Percentiles rank a stretch among this genome's conserved stretches.
Conservation (phyloP, 2,797 vertebrate species). For the Uromys caudimaculatus region DNA sequence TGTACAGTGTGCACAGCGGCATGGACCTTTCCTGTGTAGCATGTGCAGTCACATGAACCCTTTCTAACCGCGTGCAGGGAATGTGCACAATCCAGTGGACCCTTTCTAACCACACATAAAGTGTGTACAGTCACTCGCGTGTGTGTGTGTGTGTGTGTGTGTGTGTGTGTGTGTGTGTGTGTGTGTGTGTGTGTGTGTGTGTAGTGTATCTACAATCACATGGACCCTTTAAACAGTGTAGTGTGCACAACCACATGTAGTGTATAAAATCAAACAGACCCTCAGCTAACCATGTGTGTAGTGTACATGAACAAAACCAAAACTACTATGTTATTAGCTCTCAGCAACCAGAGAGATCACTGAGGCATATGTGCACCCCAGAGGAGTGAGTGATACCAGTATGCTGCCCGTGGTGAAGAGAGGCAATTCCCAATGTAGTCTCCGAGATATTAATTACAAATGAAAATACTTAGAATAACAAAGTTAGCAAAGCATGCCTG, state of each 20-base stretch:
- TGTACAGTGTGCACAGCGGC: neutral
- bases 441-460: neutral
- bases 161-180: neutral
- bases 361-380: neutral
- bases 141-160: neutral
- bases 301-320: neutral
- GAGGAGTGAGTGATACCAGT: fast-evolving
- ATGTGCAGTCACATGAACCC: neutral
- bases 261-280: neutral
- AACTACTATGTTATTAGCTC: neutral
- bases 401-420: neutral
- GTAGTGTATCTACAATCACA: neutral
- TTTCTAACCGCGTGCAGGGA: neutral
- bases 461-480: neutral
- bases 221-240: neutral
- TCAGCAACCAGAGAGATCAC: neutral
- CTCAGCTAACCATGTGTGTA: neutral
- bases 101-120: neutral
- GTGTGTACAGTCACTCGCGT: neutral
- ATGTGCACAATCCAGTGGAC: neutral
- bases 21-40: neutral
- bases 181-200: neutral
- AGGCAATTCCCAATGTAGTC: neutral
- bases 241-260: neutral
- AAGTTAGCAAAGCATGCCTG: neutral